Evolutionary conservation across 92 coral and sea anemone species (phyloP).

Genomic region (Montipora capitata): DNA sequence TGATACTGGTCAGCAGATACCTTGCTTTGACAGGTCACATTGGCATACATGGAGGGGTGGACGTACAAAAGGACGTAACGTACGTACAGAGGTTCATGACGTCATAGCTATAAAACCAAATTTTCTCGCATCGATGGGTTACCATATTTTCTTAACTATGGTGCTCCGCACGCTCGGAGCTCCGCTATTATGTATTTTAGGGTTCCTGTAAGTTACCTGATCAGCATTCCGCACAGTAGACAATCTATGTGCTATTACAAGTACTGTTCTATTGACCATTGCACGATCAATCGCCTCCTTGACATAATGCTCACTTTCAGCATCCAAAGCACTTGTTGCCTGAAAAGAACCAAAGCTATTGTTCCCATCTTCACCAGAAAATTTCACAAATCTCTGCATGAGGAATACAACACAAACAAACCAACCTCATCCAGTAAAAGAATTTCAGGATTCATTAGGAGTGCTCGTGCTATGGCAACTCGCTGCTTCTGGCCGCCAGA

Average conservation of each 20-base stretch:
- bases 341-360: conserved; percentile 11
- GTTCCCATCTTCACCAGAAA: neutral
- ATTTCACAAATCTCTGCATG: too few species aligned
- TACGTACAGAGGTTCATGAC: too few species aligned
- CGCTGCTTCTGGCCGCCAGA: conserved; percentile 99
- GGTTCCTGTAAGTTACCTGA: conserved; percentile 64
- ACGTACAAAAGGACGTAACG: too few species aligned
- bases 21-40: too few species aligned
- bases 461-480: conserved; percentile 97
- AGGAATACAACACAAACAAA: neutral
- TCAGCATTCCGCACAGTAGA: conserved; percentile 95
- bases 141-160: too few species aligned
- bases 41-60: too few species aligned
- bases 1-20: too few species aligned
- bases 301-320: conserved; percentile 95
- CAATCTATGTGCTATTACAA: conserved; percentile 94
- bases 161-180: too few species aligned
- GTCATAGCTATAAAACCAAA: too few species aligned
- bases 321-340: conserved; percentile 99
- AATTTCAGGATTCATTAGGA: conserved; percentile 94
- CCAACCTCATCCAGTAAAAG: conserved; percentile 96
- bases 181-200: too few species aligned
- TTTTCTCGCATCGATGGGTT: too few species aligned
- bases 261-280: conserved; percentile 91
- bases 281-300: conserved; percentile 99